Percentiles rank a stretch among this genome's conserved stretches.
phyloP scores from a whole-genome alignment of 2,888 invertebrate species.

The Trachelus stipa region DNA sequence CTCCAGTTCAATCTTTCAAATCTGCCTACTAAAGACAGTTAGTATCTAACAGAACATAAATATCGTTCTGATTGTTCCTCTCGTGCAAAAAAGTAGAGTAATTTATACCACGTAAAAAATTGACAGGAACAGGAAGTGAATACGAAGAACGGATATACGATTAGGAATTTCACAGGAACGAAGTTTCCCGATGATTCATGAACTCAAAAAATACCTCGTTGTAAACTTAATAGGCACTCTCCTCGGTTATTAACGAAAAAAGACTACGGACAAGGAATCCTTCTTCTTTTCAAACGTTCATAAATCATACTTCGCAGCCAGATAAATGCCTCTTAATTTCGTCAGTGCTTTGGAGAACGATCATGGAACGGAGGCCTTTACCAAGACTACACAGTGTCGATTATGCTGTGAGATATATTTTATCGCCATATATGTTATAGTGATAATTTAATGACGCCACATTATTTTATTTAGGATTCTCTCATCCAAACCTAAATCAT shows the following conservation, averaged over 20 bases:
- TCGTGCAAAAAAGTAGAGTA: neutral
- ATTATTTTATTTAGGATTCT: neutral
- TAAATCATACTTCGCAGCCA: conserved; percentile 25
- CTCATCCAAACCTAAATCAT: neutral
- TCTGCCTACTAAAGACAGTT: neutral
- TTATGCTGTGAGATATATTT: neutral
- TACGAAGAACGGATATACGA: neutral
- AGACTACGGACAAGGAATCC: conserved; percentile 2
- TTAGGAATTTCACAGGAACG: neutral
- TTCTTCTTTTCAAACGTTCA: conserved; percentile 20
- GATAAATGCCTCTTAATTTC: conserved; percentile 25
- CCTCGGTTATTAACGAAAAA: neutral
- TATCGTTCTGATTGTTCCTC: neutral
- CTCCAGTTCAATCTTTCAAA: neutral
- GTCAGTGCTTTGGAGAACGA: conserved; percentile 19
- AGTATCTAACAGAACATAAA: neutral
- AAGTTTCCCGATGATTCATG: neutral
- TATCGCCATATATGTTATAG: neutral
- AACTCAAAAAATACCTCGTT: neutral
- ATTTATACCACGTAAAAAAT: neutral
- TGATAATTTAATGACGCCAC: neutral
- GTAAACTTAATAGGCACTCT: neutral
- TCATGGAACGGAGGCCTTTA: neutral
- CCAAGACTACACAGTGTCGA: neutral
- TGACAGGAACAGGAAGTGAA: neutral